Evolutionary conservation across 2,888 invertebrate species (phyloP).

Genomic region (Cynaeus angustus): DNA sequence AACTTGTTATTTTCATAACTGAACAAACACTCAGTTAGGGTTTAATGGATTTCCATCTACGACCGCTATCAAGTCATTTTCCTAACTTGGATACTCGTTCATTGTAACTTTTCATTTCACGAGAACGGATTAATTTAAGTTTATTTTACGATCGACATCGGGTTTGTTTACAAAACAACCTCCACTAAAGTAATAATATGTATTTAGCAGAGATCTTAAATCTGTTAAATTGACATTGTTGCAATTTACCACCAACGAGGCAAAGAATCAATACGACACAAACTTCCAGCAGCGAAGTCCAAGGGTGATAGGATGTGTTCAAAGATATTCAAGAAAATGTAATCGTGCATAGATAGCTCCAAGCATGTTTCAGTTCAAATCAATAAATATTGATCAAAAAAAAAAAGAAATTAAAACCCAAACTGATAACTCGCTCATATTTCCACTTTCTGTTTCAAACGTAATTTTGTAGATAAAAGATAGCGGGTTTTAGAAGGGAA

Average conservation of each 20-base stretch:
- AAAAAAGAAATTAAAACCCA: too few relatives aligned
- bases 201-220: conserved; percentile 12
- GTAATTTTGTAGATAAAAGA: too few relatives aligned
- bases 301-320: neutral
- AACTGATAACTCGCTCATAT: too few relatives aligned
- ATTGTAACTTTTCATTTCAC: conserved; percentile 27
- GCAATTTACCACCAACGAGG: conserved; percentile 4
- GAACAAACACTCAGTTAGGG: conserved; percentile 14
- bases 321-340: neutral
- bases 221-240: neutral
- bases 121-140: conserved; percentile 13
- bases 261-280: neutral
- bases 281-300: neutral
- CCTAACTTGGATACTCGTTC: conserved; percentile 1
- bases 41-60: conserved; percentile 7
- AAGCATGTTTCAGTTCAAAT: too few relatives aligned
- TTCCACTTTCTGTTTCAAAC: too few relatives aligned
- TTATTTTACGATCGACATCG: conserved; percentile 13
- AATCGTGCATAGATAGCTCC: neutral
- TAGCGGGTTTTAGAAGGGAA: too few relatives aligned
- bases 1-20: conserved; percentile 1
- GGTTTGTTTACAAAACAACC: conserved; percentile 21
- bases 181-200: conserved; percentile 7
- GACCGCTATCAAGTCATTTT: conserved; percentile 2
- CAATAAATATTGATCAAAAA: too few relatives aligned